Base-by-base conservation (phyloP, 2,113 vertebrate genomes). In the Psilopsiagon aurifrons region DNA sequence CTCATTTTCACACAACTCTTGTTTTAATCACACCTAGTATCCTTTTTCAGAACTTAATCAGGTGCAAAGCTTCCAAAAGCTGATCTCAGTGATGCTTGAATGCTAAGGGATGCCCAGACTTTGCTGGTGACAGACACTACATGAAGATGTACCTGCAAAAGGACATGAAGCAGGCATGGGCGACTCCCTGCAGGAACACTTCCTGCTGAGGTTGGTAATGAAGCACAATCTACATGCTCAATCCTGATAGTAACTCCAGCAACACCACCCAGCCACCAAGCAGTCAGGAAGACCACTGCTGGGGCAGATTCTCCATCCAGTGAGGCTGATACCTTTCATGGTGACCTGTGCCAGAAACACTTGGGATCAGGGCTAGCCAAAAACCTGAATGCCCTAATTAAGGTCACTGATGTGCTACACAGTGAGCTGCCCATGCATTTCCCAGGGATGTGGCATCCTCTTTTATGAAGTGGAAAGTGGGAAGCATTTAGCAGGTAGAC, bases 401-500 rank as follows among this genome's bases (percentile, higher is more conserved):
- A 81, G 33, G 52, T 92, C 85, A 83, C 29, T 0, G 0, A 85
- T 3, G 18, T 1, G 0, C 68, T 63, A 76, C 81, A 0, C 0
- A 93, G 80, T 0, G 27, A 95, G 70, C 75, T 78, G 77, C 41
- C 33, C 79, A 83, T 47, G 59, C 68, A 93, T 29, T 68, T 86
- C 68, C 49, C 63, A 70, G 63, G 55, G 94, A 89, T 13, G 66
- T n/a, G 55, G 76, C 44, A 80, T 85, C 57, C 49, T 63, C 77
- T 95, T 94, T 90, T 89, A 92, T 1, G 1, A 90, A 93, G 86
- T 76, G 57, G 74, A 66, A 94, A 88, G 77, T 92, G 88, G 90
- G 95, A 96, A 94, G 86, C 86, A 64, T 54, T 95, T 96, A 84
- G 84, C 80, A 88, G 81, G 86, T 79, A 93, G 86, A 85, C 44